These are phyloP conservation scores for Catharus bicknelli DNA, from an alignment of 2,113 vertebrate genomes.

Conservation along the genomic window DNA sequence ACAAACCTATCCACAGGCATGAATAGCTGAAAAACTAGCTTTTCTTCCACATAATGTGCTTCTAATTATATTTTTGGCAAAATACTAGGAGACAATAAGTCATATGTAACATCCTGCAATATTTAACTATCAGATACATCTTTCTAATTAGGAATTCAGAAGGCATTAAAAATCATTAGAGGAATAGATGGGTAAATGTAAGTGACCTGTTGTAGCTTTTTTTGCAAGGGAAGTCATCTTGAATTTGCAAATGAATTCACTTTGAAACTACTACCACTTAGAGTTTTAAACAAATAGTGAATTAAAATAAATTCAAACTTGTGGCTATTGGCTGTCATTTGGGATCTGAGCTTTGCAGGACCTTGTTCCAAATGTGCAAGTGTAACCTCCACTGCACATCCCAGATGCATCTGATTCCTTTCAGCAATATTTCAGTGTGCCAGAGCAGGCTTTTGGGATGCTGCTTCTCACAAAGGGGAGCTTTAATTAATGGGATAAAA, in stretches of 20 bases:
- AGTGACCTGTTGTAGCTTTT: background rate
- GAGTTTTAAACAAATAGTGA: background rate
- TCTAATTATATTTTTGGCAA: constrained; percentile 32
- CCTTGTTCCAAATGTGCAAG: rapidly evolving
- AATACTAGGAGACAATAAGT: background rate
- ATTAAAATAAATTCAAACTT: background rate
- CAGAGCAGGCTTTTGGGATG: background rate
- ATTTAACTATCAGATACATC: background rate
- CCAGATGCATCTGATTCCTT: background rate
- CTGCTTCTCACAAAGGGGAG: rapidly evolving
- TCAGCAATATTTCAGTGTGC: no score
- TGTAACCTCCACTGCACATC: background rate
- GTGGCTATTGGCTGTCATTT: background rate
- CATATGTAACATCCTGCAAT: background rate
- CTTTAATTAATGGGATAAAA: background rate
- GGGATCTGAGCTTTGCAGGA: background rate
- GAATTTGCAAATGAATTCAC: constrained; percentile 1
- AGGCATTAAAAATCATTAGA: constrained; percentile 3
- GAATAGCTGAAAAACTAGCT: constrained; percentile 2
- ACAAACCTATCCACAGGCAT: background rate
- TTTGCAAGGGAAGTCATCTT: background rate
- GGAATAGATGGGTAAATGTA: background rate
- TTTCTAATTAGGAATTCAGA: constrained; percentile 31
- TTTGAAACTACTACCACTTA: background rate
- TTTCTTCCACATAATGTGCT: background rate